These are phyloP conservation scores for Perca flavescens DNA, from an alignment of 2,113 vertebrate species.

Conservation along the genomic window DNA sequence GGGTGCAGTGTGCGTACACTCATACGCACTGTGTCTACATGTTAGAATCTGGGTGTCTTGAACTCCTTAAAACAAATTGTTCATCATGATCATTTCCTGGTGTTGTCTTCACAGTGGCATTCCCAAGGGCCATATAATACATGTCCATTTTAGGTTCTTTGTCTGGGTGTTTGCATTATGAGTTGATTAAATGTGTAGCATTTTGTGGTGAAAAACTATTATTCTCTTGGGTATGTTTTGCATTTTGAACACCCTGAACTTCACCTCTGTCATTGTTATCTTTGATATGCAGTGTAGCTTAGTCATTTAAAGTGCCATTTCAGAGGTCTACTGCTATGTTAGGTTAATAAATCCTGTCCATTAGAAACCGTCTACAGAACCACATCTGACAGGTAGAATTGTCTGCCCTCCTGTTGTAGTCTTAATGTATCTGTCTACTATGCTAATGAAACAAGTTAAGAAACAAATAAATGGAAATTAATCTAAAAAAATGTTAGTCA, in stretches of 20 bases:
- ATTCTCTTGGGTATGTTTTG: background rate
- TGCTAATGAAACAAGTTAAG: too few relatives aligned
- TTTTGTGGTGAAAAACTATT: background rate
- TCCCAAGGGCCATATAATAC: background rate
- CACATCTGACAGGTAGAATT: background rate
- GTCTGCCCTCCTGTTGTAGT: background rate
- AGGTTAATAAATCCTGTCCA: background rate
- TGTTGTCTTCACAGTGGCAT: background rate
- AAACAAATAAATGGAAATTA: background rate
- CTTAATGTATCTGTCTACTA: background rate
- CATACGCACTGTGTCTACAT: constrained; percentile 1
- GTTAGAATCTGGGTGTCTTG: background rate
- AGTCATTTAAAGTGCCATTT: constrained; percentile 5
- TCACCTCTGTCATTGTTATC: background rate
- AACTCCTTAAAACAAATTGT: background rate
- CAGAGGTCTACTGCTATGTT: background rate
- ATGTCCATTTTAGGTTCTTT: background rate
- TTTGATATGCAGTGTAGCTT: background rate
- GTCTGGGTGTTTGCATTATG: background rate
- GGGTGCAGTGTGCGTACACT: background rate
- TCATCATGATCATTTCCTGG: background rate
- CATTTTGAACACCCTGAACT: background rate
- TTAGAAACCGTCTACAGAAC: background rate
- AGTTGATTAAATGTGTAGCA: background rate
- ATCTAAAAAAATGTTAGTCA: background rate